Base-by-base conservation (phyloP, 2,888 invertebrate species). In the Crossocerus cetratus region DNA sequence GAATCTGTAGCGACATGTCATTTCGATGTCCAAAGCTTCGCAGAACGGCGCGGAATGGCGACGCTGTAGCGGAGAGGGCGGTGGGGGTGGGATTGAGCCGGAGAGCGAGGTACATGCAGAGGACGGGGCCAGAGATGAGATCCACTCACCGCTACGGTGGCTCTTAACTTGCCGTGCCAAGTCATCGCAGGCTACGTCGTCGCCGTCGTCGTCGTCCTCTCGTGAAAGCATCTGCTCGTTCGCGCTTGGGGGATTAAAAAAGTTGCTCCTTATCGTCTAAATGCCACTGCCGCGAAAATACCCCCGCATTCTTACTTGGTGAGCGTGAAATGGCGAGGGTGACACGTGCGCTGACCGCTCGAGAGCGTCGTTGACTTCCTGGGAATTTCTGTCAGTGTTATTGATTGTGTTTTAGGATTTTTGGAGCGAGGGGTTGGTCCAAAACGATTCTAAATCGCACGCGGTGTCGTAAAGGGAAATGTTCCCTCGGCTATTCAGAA, bases 1-100 rank as follows among this genome's bases (percentile, higher is more conserved):
- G 80, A 80, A 80, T 80, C 80, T 80, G 76, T 58, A 70, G 78
- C 78, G 80, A 70, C 80, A 71, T 78, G 78, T 78, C 78, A 74
- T 80, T 67, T 72, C 72, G 53, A 74, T 75, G 77, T 79, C 75
- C 80, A 72, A 64, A 62, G 68, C 53, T 56, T 71, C 71, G 55
- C 55, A 67, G 66, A 63, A 78, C 73, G 68, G 70, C 68, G 60
- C 23, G 69, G 63, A 56, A 22, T 21, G 44, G 45, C 23, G 44
- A 53, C 44, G 49, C 21, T 64, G 42, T 20, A 43, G 58, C 54
- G 61, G 60, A 55, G 54, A n/a, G 18, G 65, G 43, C 45, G 44
- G 22, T 49, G 43, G 43, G 53, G 61, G 42, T 18, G 22, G 14
- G 8, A 14, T 49, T 3, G 56, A 49, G 56, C 45, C 56, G 60